Evolutionary conservation across 2,797 vertebrate species (phyloP).

Genomic region (Falco columbarius): DNA sequence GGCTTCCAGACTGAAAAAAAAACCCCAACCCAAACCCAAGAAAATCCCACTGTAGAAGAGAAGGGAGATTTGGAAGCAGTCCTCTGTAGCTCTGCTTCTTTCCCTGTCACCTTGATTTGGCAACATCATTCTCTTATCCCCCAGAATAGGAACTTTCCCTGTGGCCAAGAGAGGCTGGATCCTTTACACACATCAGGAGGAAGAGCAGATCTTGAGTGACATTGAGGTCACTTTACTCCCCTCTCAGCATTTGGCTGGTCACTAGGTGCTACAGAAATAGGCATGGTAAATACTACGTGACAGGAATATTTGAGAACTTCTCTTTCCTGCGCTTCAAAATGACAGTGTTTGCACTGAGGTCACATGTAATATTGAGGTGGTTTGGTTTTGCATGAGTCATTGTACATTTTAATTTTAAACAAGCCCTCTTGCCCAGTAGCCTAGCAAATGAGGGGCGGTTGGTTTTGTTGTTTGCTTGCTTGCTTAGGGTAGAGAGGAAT

Average conservation of each 20-base stretch:
- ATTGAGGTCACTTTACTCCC: neutral
- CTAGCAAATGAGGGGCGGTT: neutral
- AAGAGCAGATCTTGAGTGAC: neutral
- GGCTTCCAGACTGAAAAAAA: neutral
- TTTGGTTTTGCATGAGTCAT: constrained; percentile 34
- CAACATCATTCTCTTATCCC: neutral
- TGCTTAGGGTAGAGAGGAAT: neutral
- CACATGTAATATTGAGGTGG: neutral
- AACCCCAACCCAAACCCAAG: neutral
- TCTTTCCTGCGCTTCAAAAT: constrained; percentile 11
- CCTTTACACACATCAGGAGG: neutral
- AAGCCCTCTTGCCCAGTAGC: neutral
- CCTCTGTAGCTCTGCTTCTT: neutral
- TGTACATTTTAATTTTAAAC: constrained; percentile 11
- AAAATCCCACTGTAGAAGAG: neutral
- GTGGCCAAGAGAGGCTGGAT: neutral
- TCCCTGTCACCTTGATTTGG: neutral
- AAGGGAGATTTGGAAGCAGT: neutral
- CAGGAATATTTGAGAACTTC: neutral
- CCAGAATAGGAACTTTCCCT: neutral
- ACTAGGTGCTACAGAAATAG: neutral
- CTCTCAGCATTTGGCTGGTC: neutral
- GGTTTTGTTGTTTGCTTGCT: constrained; percentile 1
- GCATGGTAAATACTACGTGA: neutral
- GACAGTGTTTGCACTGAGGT: neutral